Percentiles rank a stretch among this genome's conserved stretches.
Evolutionary conservation across 2,888 invertebrate species (phyloP).

Genomic region (Margaritifera margaritifera): DNA sequence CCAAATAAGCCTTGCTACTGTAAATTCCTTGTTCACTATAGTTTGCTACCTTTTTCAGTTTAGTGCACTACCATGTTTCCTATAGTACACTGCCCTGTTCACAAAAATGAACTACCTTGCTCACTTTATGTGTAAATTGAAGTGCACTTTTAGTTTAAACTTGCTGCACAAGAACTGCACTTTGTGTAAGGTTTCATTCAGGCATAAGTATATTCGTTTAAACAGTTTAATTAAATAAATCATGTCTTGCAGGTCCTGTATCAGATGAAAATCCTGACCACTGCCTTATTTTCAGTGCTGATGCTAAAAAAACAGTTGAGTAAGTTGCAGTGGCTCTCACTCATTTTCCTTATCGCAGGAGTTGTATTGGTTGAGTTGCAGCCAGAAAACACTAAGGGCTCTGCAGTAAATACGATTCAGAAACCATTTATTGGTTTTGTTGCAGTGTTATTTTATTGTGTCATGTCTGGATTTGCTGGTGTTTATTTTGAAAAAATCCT

Average conservation of each 20-base stretch:
- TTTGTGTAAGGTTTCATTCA: too few species aligned
- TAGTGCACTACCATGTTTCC: too few species aligned
- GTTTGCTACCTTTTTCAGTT: too few species aligned
- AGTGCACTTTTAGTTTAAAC: too few species aligned
- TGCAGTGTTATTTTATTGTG: conserved; percentile 77
- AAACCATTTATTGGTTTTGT: conserved; percentile 60
- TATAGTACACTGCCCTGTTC: too few species aligned
- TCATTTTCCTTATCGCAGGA: conserved; percentile 72
- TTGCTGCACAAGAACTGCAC: too few species aligned
- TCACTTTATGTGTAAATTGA: too few species aligned
- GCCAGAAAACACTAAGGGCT: conserved; percentile 39
- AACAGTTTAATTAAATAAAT: too few species aligned
- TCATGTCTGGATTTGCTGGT: conserved; percentile 96
- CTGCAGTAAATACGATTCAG: conserved; percentile 41
- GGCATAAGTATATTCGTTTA: too few species aligned
- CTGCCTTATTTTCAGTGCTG: conserved; percentile 75
- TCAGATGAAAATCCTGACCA: conserved; percentile 75
- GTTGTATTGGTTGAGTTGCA: conserved; percentile 74
- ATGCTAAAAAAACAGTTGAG: conserved; percentile 71
- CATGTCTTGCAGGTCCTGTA: conserved; percentile 73
- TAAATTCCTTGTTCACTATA: too few species aligned
- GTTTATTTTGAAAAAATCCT: conserved; percentile 99
- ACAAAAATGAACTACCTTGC: too few species aligned
- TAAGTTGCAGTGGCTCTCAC: conserved; percentile 73
- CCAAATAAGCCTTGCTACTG: too few species aligned